A percentile compares a stretch with the other conserved stretches of the same genome.
These are phyloP conservation scores for Chelonus formosanus DNA, from an alignment of 2,888 invertebrate species.

Conservation along the genomic window DNA sequence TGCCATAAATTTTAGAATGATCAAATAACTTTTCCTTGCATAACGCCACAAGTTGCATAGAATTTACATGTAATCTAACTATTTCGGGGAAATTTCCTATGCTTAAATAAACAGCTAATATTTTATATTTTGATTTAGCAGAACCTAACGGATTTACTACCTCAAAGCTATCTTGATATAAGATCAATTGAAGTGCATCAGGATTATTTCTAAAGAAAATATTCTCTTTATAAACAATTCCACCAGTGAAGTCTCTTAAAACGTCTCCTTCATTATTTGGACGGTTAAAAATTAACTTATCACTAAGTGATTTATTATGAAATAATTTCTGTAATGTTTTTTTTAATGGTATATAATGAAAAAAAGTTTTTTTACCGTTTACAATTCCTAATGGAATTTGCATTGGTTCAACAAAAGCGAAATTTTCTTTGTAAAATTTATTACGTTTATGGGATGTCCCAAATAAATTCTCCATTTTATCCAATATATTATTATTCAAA, in stretches of 20 bases:
- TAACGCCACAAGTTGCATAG: slow-evolving; percentile 26
- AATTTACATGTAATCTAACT: slow-evolving; percentile 8
- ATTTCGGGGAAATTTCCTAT: slow-evolving; percentile 7
- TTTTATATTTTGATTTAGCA: slow-evolving; percentile 42
- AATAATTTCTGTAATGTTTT: slow-evolving; percentile 37
- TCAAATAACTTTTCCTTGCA: slow-evolving; percentile 30
- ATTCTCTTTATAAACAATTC: slow-evolving; percentile 36
- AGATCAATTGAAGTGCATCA: slow-evolving; percentile 31
- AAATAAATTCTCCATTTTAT: slow-evolving; percentile 15
- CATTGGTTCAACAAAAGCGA: slow-evolving; percentile 32
- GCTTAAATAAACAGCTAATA: slow-evolving; percentile 20
- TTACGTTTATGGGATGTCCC: slow-evolving; percentile 32
- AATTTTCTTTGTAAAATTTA: slow-evolving; percentile 36
- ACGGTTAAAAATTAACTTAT: slow-evolving; percentile 24
- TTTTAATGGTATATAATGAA: slow-evolving; percentile 40
- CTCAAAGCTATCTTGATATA: slow-evolving; percentile 44
- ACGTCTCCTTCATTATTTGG: slow-evolving; percentile 17
- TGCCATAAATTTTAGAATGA: slow-evolving; percentile 32
- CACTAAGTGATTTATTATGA: slow-evolving; percentile 35
- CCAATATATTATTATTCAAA: slow-evolving; percentile 17
- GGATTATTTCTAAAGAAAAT: slow-evolving; percentile 39
- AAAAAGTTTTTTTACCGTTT: slow-evolving; percentile 28
- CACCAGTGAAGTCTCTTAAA: slow-evolving; percentile 41
- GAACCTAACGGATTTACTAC: slow-evolving; percentile 37
- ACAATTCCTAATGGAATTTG: slow-evolving; percentile 26